These are phyloP conservation scores for Myrmecophaga tridactyla DNA, from an alignment of 2,113 vertebrate species.

Conservation along the genomic window DNA sequence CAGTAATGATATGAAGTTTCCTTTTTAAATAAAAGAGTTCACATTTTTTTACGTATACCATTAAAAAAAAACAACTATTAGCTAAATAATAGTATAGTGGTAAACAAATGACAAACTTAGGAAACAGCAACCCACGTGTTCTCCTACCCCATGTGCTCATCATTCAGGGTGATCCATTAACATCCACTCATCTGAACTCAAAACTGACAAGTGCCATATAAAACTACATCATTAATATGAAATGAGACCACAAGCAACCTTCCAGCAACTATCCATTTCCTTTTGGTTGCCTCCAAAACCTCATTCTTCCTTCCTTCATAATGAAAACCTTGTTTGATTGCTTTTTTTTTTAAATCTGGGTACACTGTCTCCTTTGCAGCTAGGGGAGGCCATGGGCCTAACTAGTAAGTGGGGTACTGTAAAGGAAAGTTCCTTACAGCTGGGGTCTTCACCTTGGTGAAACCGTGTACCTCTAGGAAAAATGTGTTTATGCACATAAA, in stretches of 20 bases:
- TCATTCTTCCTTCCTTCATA: neutral
- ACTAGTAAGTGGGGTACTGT: fast-evolving
- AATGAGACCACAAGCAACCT: neutral
- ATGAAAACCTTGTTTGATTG: neutral
- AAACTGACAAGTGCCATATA: fast-evolving
- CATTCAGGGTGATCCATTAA: fast-evolving
- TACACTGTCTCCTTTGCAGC: neutral
- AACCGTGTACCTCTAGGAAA: neutral
- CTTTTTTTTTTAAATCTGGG: neutral
- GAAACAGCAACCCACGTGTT: neutral
- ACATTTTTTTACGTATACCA: neutral
- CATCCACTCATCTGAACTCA: neutral
- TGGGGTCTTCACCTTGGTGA: no score
- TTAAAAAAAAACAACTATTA: neutral
- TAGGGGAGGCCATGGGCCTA: neutral
- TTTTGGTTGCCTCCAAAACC: fast-evolving
- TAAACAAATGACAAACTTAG: neutral
- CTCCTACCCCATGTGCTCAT: fast-evolving
- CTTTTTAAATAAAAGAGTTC: neutral
- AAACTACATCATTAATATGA: fast-evolving
- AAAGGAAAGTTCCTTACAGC: no score
- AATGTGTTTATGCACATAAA: neutral
- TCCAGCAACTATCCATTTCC: neutral
- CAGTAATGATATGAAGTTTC: neutral
- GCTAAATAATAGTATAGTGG: neutral